Evolutionary conservation across 1,140 invertebrate genomes (phyloP).

Genomic region (Drosophila lowei): DNA sequence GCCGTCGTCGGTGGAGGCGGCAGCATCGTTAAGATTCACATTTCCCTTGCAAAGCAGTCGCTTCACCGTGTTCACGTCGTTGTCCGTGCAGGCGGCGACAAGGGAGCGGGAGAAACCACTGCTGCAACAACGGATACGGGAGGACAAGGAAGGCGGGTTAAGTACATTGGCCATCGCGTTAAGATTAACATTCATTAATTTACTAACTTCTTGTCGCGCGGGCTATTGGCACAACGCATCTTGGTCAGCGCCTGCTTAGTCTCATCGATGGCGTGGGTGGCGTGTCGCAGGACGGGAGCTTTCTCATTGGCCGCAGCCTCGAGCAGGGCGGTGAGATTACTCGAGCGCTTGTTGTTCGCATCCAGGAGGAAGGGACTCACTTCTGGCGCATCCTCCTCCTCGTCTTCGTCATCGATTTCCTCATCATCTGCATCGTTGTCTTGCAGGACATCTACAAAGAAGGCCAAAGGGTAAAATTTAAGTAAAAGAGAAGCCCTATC

Average conservation of each 20-base stretch:
- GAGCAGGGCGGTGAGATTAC: slow-evolving; percentile 73
- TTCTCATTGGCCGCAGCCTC: slow-evolving; percentile 88
- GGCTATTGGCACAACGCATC: slow-evolving; percentile 93
- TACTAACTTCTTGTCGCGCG: slow-evolving; percentile 84
- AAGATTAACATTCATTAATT: neutral
- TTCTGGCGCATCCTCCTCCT: slow-evolving; percentile 74
- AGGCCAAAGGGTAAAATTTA: neutral
- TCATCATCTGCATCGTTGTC: slow-evolving; percentile 81
- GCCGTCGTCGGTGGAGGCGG: slow-evolving; percentile 95
- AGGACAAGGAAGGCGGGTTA: neutral
- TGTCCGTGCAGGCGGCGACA: slow-evolving; percentile 91
- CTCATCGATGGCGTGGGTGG: slow-evolving; percentile 91
- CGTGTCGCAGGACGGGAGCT: slow-evolving; percentile 79
- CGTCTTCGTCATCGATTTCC: slow-evolving; percentile 81
- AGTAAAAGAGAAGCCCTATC: too few relatives aligned
- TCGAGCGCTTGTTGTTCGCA: slow-evolving; percentile 66
- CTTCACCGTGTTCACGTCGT: slow-evolving; percentile 94
- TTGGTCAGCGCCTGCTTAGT: slow-evolving; percentile 96
- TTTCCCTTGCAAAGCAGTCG: slow-evolving; percentile 94
- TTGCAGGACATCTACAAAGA: slow-evolving; percentile 61
- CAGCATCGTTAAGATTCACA: slow-evolving; percentile 93
- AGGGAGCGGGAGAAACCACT: slow-evolving; percentile 80
- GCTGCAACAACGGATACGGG: slow-evolving; percentile 42
- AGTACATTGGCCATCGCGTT: too few relatives aligned
- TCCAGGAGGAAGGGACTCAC: slow-evolving; percentile 73